These are phyloP conservation scores for Synanthedon vespiformis DNA, from an alignment of 2,888 invertebrate species.

Conservation along the genomic window DNA sequence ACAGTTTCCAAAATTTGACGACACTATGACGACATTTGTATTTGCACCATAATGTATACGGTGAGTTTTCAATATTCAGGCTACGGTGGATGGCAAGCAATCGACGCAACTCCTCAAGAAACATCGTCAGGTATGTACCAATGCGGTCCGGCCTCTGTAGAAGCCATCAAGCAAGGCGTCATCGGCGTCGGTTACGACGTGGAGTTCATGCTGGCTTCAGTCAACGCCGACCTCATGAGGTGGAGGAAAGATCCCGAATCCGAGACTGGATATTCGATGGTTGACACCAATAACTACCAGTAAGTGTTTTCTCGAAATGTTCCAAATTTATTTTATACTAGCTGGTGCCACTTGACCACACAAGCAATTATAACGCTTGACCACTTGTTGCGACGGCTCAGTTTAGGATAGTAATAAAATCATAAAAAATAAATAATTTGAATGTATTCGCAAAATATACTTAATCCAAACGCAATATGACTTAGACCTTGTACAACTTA, in stretches of 20 bases:
- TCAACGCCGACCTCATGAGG: constrained; percentile 85
- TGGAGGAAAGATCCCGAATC: constrained; percentile 78
- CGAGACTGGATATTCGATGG: constrained; percentile 75
- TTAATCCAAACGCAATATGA: too few relatives aligned
- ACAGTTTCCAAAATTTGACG: too few relatives aligned
- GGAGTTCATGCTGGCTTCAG: constrained; percentile 83
- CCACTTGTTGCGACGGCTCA: too few relatives aligned
- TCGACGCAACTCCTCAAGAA: constrained; percentile 89
- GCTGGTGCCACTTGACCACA: too few relatives aligned
- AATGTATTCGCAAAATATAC: too few relatives aligned
- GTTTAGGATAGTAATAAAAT: too few relatives aligned
- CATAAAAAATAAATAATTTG: too few relatives aligned
- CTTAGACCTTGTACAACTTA: too few relatives aligned
- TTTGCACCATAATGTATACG: not conserved
- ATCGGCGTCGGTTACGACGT: constrained; percentile 81
- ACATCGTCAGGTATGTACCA: constrained; percentile 78
- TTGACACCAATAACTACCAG: constrained; percentile 81
- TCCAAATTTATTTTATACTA: too few relatives aligned
- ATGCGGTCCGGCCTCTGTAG: constrained; percentile 84
- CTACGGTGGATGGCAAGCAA: constrained; percentile 91
- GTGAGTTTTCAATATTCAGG: constrained; percentile 41
- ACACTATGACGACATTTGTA: too few relatives aligned
- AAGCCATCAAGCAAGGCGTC: constrained; percentile 81
- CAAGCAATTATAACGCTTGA: too few relatives aligned
- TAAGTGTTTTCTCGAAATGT: constrained; percentile 38